Base-by-base conservation (phyloP, 1,140 invertebrate genomes). In the Scaptomyza hsui region DNA sequence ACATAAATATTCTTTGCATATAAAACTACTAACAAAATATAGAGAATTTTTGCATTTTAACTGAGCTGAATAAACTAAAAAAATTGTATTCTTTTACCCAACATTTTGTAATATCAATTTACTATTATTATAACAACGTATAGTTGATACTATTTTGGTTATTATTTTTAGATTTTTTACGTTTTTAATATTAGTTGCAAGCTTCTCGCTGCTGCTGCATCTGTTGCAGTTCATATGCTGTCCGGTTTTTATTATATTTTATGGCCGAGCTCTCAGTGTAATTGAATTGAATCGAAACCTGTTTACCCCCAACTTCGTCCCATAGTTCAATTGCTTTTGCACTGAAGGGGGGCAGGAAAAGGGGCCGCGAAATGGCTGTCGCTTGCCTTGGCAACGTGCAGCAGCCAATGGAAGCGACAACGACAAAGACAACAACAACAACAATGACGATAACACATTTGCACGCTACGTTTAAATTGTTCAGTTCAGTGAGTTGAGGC, bases 231-330 rank as follows among this genome's bases (percentile, higher is more conserved):
- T 63, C 12, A 37, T 37, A 15, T 19, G n/a, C 21, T 47, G 26
- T 45, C 61, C 21, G 24, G 19, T n/a, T n/a, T 51, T 72, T 10
- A 21, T 44, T 29, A 29, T 29, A 9, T 72, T 51, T 57, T 42
- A 39, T 59, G 42, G 41, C 7, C 18, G 35, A 57, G 68, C 75
- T 75, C 68, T 77, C 60, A 75, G 61, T 75, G 45, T 75, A 78
- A 78, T 63, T 78, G 51, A 72, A 78, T 75, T 76, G 37, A 62
- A 68, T 49, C 35, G 52, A 67, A 48, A 55, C 41, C 52, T 49
- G 35, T 45, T 44, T 44, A 24, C 55, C 9, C 52, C 35, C n/a
- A 15, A 9, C 0, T 29, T 29, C 7, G 26, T n/a, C 26, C 19
- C 57, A 49, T 29, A 37, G 18, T 68, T 37, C 56, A 61, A 19